A percentile compares a stretch with the other conserved stretches of the same genome.
Evolutionary conservation across 1,140 invertebrate genomes (phyloP).

Genomic region (Drosophila setifemur): DNA sequence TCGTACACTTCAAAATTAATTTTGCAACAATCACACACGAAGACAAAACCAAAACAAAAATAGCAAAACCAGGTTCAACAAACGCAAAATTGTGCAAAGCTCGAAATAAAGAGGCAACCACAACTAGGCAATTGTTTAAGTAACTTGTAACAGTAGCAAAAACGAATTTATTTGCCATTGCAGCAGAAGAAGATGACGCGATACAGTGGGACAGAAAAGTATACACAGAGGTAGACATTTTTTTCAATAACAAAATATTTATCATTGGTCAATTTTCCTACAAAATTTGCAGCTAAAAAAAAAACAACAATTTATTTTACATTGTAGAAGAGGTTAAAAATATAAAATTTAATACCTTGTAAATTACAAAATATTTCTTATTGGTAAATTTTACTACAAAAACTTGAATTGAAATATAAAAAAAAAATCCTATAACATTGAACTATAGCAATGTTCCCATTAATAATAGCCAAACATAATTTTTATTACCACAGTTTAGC

Average conservation of each 20-base stretch:
- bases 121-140: constrained; percentile 61
- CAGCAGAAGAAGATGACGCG: constrained; percentile 24
- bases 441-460: no score
- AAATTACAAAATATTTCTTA: neutral
- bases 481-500: constrained; percentile 4
- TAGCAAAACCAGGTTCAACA: constrained; percentile 67
- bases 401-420: neutral
- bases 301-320: no score
- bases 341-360: neutral
- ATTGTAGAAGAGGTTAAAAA: neutral
- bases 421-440: no score
- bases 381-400: neutral
- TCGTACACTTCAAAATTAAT: constrained; percentile 53
- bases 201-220: neutral
- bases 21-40: constrained; percentile 37
- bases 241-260: no score
- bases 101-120: constrained; percentile 27
- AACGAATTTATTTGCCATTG: constrained; percentile 74
- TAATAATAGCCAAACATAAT: neutral
- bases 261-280: no score
- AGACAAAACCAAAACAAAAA: constrained; percentile 31
- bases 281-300: neutral
- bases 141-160: constrained; percentile 73
- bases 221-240: no score
- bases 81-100: constrained; percentile 75